Percentiles rank a stretch among this genome's conserved stretches.
Conservation (phyloP, 2,113 vertebrate species). For the Pluvialis apricaria region DNA sequence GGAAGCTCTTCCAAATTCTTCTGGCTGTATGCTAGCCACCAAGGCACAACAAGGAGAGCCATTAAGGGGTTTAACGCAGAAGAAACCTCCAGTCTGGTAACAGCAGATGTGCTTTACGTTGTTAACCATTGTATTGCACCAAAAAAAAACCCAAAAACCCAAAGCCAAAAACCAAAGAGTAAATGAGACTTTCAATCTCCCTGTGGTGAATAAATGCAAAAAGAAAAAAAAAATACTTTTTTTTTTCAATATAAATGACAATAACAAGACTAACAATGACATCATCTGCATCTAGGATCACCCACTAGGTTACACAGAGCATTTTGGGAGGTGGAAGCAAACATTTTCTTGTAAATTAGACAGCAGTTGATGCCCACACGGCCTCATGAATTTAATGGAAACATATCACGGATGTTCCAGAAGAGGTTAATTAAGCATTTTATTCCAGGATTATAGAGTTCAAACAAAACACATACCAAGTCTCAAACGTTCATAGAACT, state of each 20-base stretch:
- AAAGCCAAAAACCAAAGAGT: not conserved
- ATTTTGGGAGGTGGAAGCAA: not conserved
- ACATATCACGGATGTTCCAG: not conserved
- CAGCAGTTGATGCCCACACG: not conserved
- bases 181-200: not conserved
- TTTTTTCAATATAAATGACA: not conserved
- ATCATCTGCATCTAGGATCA: not conserved
- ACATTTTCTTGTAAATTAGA: not conserved
- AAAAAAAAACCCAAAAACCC: not conserved
- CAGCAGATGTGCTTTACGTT: not conserved
- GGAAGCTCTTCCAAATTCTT: not conserved
- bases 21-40: not conserved
- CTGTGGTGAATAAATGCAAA: not conserved
- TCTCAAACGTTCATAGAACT: not conserved
- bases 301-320: not conserved
- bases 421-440: conserved; percentile 52
- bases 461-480: not conserved
- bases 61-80: not conserved
- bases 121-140: not conserved
- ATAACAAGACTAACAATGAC: not conserved
- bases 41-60: not conserved
- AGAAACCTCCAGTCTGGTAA: not conserved
- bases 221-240: not conserved
- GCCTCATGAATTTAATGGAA: not conserved
- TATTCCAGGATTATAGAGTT: not conserved